Conservation (phyloP, 1,140 invertebrate species). For the Drepana arcuata region DNA sequence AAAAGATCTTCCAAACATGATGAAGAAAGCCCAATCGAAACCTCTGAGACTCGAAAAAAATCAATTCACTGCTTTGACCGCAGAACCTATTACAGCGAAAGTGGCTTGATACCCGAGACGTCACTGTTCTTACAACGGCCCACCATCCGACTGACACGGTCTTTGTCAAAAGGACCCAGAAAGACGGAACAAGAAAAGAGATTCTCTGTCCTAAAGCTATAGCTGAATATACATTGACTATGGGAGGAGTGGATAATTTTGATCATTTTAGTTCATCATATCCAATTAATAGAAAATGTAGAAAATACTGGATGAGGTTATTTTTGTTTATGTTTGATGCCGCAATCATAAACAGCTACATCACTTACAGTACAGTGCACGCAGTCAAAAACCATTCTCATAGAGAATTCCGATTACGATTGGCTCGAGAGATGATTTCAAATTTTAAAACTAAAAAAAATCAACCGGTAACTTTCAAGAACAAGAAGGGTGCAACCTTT, state of each 20-base stretch:
- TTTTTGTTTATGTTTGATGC: not conserved
- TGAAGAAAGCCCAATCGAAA: conserved; percentile 9
- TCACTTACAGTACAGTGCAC: conserved; percentile 25
- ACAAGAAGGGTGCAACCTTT: conserved; percentile 6
- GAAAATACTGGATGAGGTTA: not conserved
- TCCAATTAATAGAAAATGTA: not conserved
- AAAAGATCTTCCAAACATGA: conserved; percentile 21
- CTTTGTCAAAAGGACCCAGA: not conserved
- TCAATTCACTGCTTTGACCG: not conserved
- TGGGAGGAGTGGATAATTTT: not conserved
- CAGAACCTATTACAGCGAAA: not conserved
- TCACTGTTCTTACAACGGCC: not conserved
- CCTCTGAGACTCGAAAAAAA: not conserved
- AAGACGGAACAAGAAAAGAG: not conserved
- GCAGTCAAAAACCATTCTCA: conserved; percentile 17
- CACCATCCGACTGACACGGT: not conserved
- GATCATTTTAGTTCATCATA: not conserved
- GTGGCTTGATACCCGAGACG: not conserved
- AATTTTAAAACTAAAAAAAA: conserved; percentile 16
- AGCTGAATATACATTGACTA: not conserved
- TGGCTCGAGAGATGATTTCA: conserved; percentile 17
- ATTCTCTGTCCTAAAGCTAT: not conserved
- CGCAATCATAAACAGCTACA: conserved; percentile 9
- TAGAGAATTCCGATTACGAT: conserved; percentile 23
- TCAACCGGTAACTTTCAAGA: conserved; percentile 9